Evolutionary conservation across 2,113 vertebrate species (phyloP), one percentile per base, ranked within the genome.

Genomic region (Bucco capensis): DNA sequence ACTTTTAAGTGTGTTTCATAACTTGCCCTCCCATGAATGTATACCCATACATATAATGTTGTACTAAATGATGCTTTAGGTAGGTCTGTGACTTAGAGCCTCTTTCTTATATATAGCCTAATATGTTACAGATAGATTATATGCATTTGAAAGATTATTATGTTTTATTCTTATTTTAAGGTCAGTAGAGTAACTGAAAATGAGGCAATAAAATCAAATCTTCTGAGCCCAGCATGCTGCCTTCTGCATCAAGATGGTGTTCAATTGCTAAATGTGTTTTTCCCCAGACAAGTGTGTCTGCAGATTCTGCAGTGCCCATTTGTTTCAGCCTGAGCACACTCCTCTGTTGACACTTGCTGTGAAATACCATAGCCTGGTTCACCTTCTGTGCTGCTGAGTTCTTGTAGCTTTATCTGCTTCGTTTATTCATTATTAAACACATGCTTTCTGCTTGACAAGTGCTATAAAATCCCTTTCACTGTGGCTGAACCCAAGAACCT

Each of bases 401-500:
- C 83, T 66, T 76, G 78, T 83, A 73, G 94, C 88, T 96, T 90
- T 89, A 84, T 94, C 86, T 82, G 73, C 81, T 76, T 92, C 0
- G 0, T 92, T 95, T 96, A 92, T 93, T 94, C 78, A 91, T 95
- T 96, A 96, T 94, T 95, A 92, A 96, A 94, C 0, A 1, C 38
- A 21, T 73, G 19, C 78, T 85, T 95, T 88, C 88, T 95, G 79
- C 72, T 78, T 92, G 81, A 85, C 77, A 93, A 83, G 83, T 89
- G 86, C 78, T 92, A 37, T 89, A 90, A 95, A 96, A 93, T 89
- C 71, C 51, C 54, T 80, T 87, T 85, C 71, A 54, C 83, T 79
- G 40, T 89, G 46, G 61, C 62, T 94, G 86, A 93, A 90, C 81
- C 42, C 22, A 85, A 33, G 86, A 92, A 79, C 38, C 47, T 82